Evolutionary conservation across 2,797 vertebrate species (phyloP).

Genomic region (Eulemur coronatus): DNA sequence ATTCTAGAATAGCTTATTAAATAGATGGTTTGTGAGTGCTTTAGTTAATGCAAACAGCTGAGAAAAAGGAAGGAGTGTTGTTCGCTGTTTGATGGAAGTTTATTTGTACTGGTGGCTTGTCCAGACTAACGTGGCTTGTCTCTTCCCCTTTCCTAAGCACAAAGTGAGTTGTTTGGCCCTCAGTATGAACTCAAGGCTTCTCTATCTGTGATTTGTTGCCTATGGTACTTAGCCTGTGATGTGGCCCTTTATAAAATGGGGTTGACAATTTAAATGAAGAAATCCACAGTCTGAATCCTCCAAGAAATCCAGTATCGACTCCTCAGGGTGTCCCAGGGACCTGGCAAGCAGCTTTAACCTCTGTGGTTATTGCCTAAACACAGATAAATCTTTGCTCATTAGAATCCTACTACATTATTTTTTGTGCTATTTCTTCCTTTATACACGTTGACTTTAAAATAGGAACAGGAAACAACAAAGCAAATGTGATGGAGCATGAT

Average conservation of each 20-base stretch:
- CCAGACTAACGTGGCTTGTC: neutral
- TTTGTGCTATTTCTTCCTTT: neutral
- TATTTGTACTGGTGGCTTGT: neutral
- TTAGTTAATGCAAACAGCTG: neutral
- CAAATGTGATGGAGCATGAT: neutral
- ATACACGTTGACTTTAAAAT: neutral
- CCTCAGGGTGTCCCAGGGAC: neutral
- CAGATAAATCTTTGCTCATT: neutral
- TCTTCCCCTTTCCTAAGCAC: neutral
- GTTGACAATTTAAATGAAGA: constrained; percentile 22
- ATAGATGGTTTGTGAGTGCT: neutral
- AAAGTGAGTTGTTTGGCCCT: neutral
- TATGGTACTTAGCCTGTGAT: neutral
- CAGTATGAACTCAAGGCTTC: neutral
- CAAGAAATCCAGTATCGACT: neutral
- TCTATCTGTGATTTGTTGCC: neutral
- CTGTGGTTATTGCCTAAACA: neutral
- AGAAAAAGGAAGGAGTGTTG: neutral
- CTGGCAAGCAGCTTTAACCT: neutral
- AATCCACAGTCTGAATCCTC: neutral
- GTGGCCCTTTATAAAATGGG: neutral
- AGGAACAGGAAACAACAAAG: neutral
- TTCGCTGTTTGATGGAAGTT: neutral
- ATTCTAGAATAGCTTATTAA: constrained; percentile 23
- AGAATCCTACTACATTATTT: neutral